Base-by-base conservation (phyloP, 1,140 invertebrate genomes). In the Condylostylus longicornis region DNA sequence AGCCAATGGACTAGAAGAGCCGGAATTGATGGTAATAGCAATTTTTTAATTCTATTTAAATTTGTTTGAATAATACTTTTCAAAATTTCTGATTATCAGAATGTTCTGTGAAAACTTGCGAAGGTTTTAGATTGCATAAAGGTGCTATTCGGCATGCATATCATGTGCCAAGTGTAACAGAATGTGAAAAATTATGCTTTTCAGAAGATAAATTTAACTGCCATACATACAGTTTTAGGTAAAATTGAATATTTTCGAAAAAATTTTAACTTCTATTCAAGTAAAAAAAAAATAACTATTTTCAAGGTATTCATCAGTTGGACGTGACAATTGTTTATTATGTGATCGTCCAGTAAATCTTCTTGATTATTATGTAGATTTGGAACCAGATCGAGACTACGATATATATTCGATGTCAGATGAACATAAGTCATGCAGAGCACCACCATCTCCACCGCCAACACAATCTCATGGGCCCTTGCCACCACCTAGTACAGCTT, bases 181-280 rank as follows among this genome's bases (percentile, higher is more conserved):
- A 80, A 18, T 85, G 81, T 55, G 80, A 84, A 48, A 60, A 68
- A 0, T 62, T 78, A 13, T 85, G 82, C 50, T 72, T 72, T 20
- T 67, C 67, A n/a, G 77, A 82, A 53, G 67, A 65, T 19, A 68
- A 70, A 25, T 82, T 82, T 44, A 59, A 62, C 40, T 86, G 82
- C 47, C 68, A 73, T 32, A 77, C 77, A 1, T 84, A 80, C 47
- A 79, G 78, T 43, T 86, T 74, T 48, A 71, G 77, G 70, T 81
- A 63, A 56, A 37, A n/a, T 45, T 33, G 17, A 22, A 18, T 8
- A 25, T 25, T 25, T 8, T 25, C 23, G 13, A 30, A 13, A 30
- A 30, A 30, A 30, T 30, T 25, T 25, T 25, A 7, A 25, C 23
- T n/a, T n/a, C n/a, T n/a, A n/a, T n/a, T n/a, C n/a, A n/a, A n/a